A percentile compares a stretch with the other conserved stretches of the same genome.
Conservation (phyloP, 2,797 vertebrate genomes). For the Corythornis leucogaster region DNA sequence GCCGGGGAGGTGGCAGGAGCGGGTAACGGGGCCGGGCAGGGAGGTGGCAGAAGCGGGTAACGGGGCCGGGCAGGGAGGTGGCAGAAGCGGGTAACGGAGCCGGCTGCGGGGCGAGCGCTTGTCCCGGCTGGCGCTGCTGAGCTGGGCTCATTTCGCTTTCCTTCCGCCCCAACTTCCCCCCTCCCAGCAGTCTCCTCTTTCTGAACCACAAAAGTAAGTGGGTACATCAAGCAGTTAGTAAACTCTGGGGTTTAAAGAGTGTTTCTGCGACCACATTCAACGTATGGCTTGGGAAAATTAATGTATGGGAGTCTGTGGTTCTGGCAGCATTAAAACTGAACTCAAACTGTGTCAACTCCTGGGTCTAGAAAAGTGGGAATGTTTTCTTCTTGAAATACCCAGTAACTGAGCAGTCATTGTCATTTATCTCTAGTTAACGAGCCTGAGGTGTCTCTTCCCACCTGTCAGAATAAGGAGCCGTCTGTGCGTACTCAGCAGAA, state of each 20-base stretch:
- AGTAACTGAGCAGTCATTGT: neutral
- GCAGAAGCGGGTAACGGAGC: neutral
- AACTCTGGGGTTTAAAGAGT: neutral
- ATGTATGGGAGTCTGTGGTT: neutral
- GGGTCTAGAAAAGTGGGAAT: neutral
- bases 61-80: neutral
- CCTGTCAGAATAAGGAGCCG: neutral
- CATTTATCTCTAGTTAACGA: conserved; percentile 19
- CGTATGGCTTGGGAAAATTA: neutral
- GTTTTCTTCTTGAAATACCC: neutral
- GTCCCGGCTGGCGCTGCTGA: neutral
- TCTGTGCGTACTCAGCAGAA: neutral
- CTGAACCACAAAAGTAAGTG: neutral
- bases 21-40: neutral
- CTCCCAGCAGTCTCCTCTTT: neutral
- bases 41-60: no score
- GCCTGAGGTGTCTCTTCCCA: neutral
- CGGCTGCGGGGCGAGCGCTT: no score
- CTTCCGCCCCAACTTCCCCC: rapidly evolving
- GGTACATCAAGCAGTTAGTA: no score
- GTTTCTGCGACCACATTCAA: neutral
- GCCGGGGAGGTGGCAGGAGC: no score
- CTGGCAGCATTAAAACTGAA: neutral
- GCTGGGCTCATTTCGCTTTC: neutral
- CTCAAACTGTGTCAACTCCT: neutral